Percentiles rank a stretch among this genome's conserved stretches.
These are phyloP conservation scores for Oncorhynchus kisutch DNA, from an alignment of 2,113 vertebrate species.

Conservation along the genomic window DNA sequence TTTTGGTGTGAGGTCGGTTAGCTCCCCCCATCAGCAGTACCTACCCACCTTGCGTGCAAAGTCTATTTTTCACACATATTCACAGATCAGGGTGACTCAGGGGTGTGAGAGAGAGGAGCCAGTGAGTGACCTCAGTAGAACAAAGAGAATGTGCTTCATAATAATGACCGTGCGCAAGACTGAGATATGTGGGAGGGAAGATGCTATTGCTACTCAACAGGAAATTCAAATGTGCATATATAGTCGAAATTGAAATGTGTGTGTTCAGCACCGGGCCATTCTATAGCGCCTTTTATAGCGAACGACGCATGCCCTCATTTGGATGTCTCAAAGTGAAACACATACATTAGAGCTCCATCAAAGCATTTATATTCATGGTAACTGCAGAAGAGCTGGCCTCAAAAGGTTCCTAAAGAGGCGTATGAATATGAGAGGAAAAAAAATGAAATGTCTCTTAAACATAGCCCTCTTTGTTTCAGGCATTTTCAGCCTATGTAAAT, in stretches of 20 bases:
- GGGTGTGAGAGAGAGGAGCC: background rate
- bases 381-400: background rate
- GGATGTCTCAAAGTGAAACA: background rate
- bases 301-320: background rate
- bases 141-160: background rate
- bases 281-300: constrained; percentile 10
- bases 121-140: background rate
- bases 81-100: background rate
- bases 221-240: constrained; percentile 16
- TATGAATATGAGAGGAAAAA: background rate
- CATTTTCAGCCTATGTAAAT: background rate
- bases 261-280: background rate
- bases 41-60: background rate
- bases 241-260: background rate
- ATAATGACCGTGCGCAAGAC: background rate
- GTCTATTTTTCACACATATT: background rate
- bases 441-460: background rate
- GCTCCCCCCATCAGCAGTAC: background rate
- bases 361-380: constrained; percentile 7
- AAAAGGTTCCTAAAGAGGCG: background rate
- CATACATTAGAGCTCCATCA: constrained; percentile 6
- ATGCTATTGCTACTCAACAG: constrained; percentile 31
- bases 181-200: constrained; percentile 10
- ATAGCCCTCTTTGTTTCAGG: background rate
- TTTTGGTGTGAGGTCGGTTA: background rate